A percentile compares a stretch with the other conserved stretches of the same genome.
Conservation (phyloP, 2,113 vertebrate species). For the Nothocercus nigrocapillus region DNA sequence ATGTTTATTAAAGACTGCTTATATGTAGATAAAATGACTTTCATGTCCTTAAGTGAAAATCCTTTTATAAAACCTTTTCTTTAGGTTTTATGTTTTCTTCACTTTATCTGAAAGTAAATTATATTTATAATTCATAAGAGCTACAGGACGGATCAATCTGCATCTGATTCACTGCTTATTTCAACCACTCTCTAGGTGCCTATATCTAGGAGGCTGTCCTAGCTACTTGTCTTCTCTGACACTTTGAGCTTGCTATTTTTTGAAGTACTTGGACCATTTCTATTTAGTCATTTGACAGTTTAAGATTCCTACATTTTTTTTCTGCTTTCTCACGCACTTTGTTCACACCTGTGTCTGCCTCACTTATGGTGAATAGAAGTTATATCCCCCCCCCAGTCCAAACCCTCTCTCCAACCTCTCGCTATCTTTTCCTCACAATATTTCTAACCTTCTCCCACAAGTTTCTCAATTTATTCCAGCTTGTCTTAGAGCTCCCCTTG, state of each 20-base stretch:
- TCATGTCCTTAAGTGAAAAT: neutral
- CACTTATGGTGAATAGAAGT: neutral
- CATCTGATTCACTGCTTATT: neutral
- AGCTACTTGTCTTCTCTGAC: accelerated
- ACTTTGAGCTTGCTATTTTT: neutral
- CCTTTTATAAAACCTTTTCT: neutral
- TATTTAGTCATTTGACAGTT: neutral
- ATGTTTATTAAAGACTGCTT: neutral
- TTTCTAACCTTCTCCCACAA: neutral
- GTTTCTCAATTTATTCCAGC: conserved; percentile 13
- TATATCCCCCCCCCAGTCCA: neutral
- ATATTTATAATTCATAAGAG: neutral
- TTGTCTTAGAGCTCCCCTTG: conserved; percentile 71
- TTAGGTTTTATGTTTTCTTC: neutral
- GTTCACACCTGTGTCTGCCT: neutral
- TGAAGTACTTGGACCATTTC: neutral
- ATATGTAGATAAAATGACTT: neutral
- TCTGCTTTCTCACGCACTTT: neutral
- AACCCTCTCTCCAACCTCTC: neutral
- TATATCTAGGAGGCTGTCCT: neutral
- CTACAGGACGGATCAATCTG: neutral
- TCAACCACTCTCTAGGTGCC: neutral
- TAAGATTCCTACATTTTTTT: neutral
- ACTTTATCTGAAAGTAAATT: neutral
- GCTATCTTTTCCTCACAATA: neutral